Base-by-base conservation (phyloP, 2,113 vertebrate genomes). In the Ophthalmolycus amberensis region DNA sequence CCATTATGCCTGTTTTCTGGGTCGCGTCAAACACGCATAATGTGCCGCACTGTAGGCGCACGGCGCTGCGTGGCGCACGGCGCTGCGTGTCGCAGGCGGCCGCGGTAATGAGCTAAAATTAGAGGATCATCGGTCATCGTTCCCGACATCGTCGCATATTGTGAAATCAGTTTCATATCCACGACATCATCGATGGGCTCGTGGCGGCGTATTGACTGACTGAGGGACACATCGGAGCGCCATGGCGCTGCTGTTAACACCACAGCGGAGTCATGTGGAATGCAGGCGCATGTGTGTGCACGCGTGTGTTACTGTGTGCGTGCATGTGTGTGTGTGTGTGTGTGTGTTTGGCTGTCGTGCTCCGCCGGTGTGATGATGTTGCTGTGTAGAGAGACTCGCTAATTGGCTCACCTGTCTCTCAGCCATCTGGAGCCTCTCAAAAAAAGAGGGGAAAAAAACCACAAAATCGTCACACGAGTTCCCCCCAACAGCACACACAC, bases 321-420 rank as follows among this genome's bases (percentile, higher is more conserved):
- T 82, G 80, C 46, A 73, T 44, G 75, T 80, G 80, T 80, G 83
- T 79, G 65, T 76, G 81, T 67, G 48, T 73, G 78, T 63, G 77
- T 50, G 77, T 58, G 77, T 71, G 78, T 54, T 27, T 60, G 67
- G 48, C 37, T 88, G 87, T 91, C 79, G 90, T 79, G 87, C 87
- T 91, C 86, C 59, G 60, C 80, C 81, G 80, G 85, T 90, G 92
- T 92, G 89, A 89, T 91, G 89, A 94, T 93, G 91, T 82, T 80
- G 85, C 91, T 46, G 90, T 88, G 91, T 92, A 90, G 90, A 90
- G 90, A 94, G 91, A 93, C 90, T 93, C 83, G 76, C 91, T 94
- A 95, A 95, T 94, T 95, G 94, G 92, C 90, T 92, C 94, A 94
- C 93, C 93, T 94, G 93, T 94, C 93, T 94, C 90, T 91, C 90